Evolutionary conservation across 2,797 vertebrate genomes (phyloP), one percentile per base, ranked within the genome.

Genomic region (Thunnus albacares): DNA sequence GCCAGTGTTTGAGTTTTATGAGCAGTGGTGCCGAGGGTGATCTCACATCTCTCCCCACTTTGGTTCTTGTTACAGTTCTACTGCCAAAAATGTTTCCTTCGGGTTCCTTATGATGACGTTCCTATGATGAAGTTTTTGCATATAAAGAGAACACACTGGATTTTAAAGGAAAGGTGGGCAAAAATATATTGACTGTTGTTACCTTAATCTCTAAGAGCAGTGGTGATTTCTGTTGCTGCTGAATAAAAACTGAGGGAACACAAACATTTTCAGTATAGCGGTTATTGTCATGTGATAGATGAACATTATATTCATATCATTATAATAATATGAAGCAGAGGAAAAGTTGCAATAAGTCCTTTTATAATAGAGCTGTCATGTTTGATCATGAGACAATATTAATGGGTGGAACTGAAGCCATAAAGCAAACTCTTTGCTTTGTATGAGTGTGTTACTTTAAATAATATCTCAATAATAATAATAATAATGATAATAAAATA

Each of bases 351-450:
- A 92, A 92, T 90, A 91, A 87, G 76, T 82, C 35, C 35, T 89
- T 87, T 88, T 89, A 43, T 71, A 65, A 82, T 22, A 71, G 69
- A 85, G 63, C 72, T 80, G 69, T 64, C 65, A 72, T 85, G 69
- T 83, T 55, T 68, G 71, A 87, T 75, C 64, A 60, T 57, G 53
- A 82, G 64, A 74, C 28, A 30, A 73, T 77, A 80, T 72, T 38
- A 67, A 11, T 53, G 65, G 72, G 30, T 79, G 90, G 88, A 89
- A 91, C 57, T 75, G 85, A 93, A 94, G 90, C 92, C 91, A 93
- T 93, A 91, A 89, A 87, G 66, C 70, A 79, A 84, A 75, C 57
- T 7, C 14, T 83, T 88, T 88, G 85, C 83, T 91, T 81, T 87
- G 60, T 86, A 70, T 86, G 76, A 79, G 86, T 89, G 78, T 91